Percentiles rank a stretch among this genome's conserved stretches.
These are phyloP conservation scores for Anodontia alba DNA, from an alignment of 2,888 invertebrate species.

Conservation along the genomic window DNA sequence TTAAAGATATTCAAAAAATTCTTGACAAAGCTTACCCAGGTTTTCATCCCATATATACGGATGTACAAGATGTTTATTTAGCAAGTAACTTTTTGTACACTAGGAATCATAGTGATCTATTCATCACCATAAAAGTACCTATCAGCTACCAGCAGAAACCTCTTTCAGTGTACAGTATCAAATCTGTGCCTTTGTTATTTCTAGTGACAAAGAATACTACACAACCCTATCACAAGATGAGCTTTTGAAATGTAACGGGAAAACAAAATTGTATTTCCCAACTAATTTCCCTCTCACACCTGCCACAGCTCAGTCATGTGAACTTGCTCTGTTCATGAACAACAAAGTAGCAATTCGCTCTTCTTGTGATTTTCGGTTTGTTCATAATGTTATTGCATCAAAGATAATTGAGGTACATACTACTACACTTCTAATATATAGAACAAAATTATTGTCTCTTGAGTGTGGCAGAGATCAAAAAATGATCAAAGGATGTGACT, in stretches of 20 bases:
- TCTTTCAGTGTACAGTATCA: not conserved
- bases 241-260: not conserved
- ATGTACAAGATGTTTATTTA: not conserved
- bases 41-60: not conserved
- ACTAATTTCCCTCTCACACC: not conserved
- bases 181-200: not conserved
- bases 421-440: not conserved
- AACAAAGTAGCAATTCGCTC: not conserved
- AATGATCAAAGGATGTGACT: constrained; percentile 2
- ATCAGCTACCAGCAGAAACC: not conserved
- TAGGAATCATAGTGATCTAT: not conserved
- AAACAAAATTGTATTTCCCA: not conserved
- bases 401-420: not conserved
- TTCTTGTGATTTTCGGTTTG: not conserved
- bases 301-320: not conserved
- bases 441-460: not conserved
- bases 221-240: not conserved
- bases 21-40: not conserved
- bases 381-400: not conserved
- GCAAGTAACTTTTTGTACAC: not conserved
- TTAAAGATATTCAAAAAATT: not conserved
- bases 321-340: not conserved
- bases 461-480: not conserved
- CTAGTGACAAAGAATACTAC: not conserved
- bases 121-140: not conserved